Conservation (phyloP, 2,113 vertebrate species). For the Pseudolaguvia tuberculata region DNA sequence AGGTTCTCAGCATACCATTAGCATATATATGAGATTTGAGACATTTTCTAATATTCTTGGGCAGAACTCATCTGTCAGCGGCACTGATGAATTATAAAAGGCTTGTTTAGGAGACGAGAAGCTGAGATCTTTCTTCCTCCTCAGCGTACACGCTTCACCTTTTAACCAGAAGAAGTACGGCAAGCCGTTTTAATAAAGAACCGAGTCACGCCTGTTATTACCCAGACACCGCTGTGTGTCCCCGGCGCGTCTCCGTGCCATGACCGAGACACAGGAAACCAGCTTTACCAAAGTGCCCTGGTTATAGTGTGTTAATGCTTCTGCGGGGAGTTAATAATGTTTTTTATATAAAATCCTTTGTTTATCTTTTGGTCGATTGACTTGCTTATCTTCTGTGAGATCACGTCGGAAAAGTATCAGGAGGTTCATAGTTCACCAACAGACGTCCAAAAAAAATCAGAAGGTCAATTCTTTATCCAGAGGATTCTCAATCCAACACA, state of each 20-base stretch:
- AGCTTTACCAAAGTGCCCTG: conserved; percentile 16
- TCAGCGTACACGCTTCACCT: conserved; percentile 63
- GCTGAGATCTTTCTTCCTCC: conserved; percentile 55
- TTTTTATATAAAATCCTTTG: background rate
- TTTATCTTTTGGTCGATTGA: background rate
- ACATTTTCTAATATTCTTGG: conserved; percentile 99
- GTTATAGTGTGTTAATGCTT: conserved; percentile 26
- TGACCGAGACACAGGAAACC: background rate
- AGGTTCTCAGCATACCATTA: conserved; percentile 96
- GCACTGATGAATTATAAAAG: conserved; percentile 99
- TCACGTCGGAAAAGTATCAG: background rate
- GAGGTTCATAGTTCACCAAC: too few relatives aligned
- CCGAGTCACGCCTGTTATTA: conserved; percentile 51
- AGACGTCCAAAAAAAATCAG: too few relatives aligned
- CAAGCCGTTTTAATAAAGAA: conserved; percentile 55
- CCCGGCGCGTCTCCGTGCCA: conserved; percentile 6
- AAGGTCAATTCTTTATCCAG: too few relatives aligned
- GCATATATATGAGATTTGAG: conserved; percentile 99
- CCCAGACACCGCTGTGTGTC: conserved; percentile 37
- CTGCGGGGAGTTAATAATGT: conserved; percentile 2
- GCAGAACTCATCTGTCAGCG: conserved; percentile 99
- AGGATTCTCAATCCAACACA: too few relatives aligned
- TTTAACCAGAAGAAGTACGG: conserved; percentile 54
- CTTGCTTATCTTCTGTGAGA: background rate
- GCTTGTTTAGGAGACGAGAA: conserved; percentile 84